Percentiles rank a stretch among this genome's conserved stretches.
phyloP scores from a whole-genome alignment of 2,888 invertebrate species.

The Eupeodes latifasciatus region DNA sequence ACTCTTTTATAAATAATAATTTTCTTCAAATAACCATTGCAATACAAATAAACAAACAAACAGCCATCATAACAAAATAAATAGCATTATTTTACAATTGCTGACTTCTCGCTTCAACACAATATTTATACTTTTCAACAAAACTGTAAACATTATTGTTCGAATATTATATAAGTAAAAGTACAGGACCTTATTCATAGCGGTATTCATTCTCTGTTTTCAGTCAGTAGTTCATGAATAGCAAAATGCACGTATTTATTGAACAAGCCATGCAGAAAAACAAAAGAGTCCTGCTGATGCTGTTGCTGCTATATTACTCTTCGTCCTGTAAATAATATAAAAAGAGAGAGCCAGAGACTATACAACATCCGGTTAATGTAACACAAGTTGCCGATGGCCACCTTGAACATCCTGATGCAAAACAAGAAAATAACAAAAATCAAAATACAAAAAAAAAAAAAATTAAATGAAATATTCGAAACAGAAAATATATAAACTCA shows the following conservation, averaged over 20 bases:
- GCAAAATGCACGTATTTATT: slow-evolving; percentile 45
- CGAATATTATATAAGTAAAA: slow-evolving; percentile 9
- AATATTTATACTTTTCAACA: slow-evolving; percentile 42
- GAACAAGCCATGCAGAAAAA: slow-evolving; percentile 37
- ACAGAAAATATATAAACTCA: slow-evolving; percentile 3
- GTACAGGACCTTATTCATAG: background rate
- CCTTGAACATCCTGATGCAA: slow-evolving; percentile 59
- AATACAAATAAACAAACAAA: background rate
- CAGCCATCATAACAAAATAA: slow-evolving; percentile 7
- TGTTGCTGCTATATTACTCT: too few relatives aligned
- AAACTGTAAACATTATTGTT: slow-evolving; percentile 51
- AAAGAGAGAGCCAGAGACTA: background rate
- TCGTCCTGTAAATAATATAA: background rate
- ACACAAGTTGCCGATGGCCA: slow-evolving; percentile 66
- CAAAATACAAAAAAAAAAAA: slow-evolving; percentile 25
- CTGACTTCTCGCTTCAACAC: slow-evolving; percentile 38
- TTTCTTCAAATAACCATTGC: slow-evolving; percentile 2
- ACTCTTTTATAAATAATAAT: background rate
- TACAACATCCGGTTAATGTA: slow-evolving; percentile 48
- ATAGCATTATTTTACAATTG: slow-evolving; percentile 33
- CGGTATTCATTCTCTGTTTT: slow-evolving; percentile 17
- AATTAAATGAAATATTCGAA: slow-evolving; percentile 6
- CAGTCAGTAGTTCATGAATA: slow-evolving; percentile 29
- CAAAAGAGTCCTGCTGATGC: slow-evolving; percentile 20
- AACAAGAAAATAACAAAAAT: slow-evolving; percentile 50